Base-by-base conservation (phyloP, 1,140 invertebrate species). In the Bombus waltoni region DNA sequence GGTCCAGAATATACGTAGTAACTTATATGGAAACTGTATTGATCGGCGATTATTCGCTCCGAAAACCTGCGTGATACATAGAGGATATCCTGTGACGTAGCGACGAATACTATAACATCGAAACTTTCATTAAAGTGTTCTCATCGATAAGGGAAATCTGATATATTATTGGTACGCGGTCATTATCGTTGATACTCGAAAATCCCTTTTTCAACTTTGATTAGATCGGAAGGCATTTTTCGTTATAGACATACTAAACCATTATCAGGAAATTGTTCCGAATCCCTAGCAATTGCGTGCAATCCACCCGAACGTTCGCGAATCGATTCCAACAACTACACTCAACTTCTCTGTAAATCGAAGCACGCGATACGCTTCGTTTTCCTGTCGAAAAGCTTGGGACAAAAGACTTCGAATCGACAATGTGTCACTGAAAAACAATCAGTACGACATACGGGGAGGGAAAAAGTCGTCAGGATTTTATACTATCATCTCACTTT, bases 371-470 rank as follows among this genome's bases (percentile, higher is more conserved):
- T 76, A 76, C 72, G 81, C 74, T 68, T 83, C 81, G 81, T 53
- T 83, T 77, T 77, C 75, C 81, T 83, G 75, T 77, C 42, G 73
- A 44, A 38, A n/a, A 40, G 38, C 32, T 65, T 40, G 59, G 59
- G 35, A 83, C 81, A 77, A 32, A 75, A 83, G 81, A 83, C 65
- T 83, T 83, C 42, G 32, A 76, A 65, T 35, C 81, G 81, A 83
- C 81, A 76, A 83, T 76, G 62, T 75, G 73, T 83, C 74, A 68
- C 75, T 47, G 74, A 74, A 83, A 83, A 83, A 75, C 81, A 83
- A 66, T 73, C 81, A 42, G 71, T 25, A 6, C 28, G 38, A 44
- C 53, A n/a, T 5, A 40, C 3, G 13, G 38, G 25, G 65, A 15
- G 25, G n/a, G 18, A 42, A 44, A 62, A 40, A 47, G 25, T 76